Conservation (phyloP, 2,113 vertebrate genomes). For the Aphyosemion australe region DNA sequence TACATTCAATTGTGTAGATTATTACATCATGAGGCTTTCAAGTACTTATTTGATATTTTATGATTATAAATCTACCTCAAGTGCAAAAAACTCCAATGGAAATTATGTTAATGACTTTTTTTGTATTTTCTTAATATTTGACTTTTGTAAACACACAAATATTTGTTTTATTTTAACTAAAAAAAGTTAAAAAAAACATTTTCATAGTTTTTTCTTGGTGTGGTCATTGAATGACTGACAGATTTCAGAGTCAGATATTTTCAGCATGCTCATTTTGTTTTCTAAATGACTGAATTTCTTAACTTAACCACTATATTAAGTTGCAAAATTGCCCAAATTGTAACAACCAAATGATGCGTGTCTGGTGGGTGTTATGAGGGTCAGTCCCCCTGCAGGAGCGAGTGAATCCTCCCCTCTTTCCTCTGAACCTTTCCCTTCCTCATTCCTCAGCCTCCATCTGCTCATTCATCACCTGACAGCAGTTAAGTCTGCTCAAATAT, state of each 20-base stretch:
- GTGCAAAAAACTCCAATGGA: no score
- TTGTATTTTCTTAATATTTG: no score
- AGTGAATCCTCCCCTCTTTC: conserved; percentile 21
- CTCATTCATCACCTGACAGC: conserved; percentile 60
- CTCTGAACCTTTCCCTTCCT: conserved; percentile 33
- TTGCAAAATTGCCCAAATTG: neutral
- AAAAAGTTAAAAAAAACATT: no score
- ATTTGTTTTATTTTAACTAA: no score
- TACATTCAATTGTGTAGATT: neutral
- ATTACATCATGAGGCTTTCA: neutral
- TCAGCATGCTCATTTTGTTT: neutral
- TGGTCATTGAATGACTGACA: no score
- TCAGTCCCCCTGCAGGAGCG: conserved; percentile 11
- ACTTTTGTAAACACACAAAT: no score
- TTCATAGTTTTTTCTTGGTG: no score
- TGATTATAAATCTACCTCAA: no score
- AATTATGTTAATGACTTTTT: no score
- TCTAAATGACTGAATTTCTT: neutral
- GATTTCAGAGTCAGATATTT: no score
- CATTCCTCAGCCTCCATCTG: conserved; percentile 43
- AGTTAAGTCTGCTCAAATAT: conserved; percentile 31
- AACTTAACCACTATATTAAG: conserved; percentile 3
- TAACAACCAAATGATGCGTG: conserved; percentile 19
- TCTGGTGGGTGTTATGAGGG: conserved; percentile 15
- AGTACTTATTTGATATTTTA: no score